A percentile compares a stretch with the other conserved stretches of the same genome.
Conservation (phyloP, 2,113 vertebrate species). For the Trachemys scripta region DNA sequence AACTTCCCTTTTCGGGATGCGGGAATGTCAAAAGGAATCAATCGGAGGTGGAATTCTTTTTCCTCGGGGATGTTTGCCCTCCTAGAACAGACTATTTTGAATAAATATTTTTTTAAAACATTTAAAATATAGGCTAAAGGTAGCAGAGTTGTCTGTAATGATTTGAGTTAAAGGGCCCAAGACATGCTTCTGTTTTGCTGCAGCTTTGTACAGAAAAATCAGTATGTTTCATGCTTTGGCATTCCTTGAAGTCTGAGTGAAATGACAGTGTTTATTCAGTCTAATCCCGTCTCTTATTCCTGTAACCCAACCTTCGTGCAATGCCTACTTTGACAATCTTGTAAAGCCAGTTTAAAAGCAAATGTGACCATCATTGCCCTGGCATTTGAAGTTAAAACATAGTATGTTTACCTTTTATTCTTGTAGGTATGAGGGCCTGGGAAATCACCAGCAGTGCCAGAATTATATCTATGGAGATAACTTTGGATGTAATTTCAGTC, state of each 20-base stretch:
- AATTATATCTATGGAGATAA: background rate
- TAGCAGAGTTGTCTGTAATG: background rate
- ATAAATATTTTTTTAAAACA: background rate
- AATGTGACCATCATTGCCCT: background rate
- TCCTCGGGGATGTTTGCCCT: background rate
- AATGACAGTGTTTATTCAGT: background rate
- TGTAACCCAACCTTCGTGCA: background rate
- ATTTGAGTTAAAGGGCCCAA: background rate
- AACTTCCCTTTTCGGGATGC: background rate
- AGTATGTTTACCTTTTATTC: background rate
- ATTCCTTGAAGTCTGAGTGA: background rate
- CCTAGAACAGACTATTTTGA: background rate
- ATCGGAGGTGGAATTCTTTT: background rate
- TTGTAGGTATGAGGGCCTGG: constrained; percentile 44
- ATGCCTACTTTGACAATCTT: background rate
- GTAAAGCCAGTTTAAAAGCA: background rate
- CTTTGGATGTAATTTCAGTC: constrained; percentile 47
- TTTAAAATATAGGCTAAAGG: background rate
- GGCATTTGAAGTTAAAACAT: background rate
- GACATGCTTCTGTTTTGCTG: background rate
- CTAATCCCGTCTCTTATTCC: background rate
- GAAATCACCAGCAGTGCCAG: constrained; percentile 5
- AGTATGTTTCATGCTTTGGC: background rate
- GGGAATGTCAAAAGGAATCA: background rate
- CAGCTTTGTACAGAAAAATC: background rate